A percentile compares a stretch with the other conserved stretches of the same genome.
phyloP scores from a whole-genome alignment of 2,888 invertebrate species.

The Beris morrisii region DNA sequence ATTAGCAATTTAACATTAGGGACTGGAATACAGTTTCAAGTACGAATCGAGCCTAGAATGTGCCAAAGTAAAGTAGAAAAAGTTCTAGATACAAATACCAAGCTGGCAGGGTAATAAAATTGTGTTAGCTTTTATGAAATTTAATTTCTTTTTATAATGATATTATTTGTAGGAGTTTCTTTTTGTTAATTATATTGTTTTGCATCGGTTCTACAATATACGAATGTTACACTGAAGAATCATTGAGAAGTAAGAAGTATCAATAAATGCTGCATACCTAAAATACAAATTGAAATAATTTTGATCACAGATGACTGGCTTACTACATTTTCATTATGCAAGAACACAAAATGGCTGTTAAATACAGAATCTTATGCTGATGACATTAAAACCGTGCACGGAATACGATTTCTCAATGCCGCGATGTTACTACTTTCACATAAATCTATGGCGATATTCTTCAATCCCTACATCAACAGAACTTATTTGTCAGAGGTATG shows the following conservation, averaged over 20 bases:
- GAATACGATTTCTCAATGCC: slow-evolving; percentile 68
- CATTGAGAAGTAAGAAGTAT: slow-evolving; percentile 47
- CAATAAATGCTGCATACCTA: slow-evolving; percentile 33
- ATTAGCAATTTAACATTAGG: slow-evolving; percentile 58
- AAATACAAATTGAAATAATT: not conserved
- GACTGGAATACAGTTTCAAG: slow-evolving; percentile 62
- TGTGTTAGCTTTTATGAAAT: no score
- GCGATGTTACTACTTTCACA: slow-evolving; percentile 65
- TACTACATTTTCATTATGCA: slow-evolving; percentile 64
- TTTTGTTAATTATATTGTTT: slow-evolving; percentile 55
- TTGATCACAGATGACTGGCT: slow-evolving; percentile 58
- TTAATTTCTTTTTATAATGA: not conserved
- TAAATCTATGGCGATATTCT: slow-evolving; percentile 72
- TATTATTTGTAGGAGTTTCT: slow-evolving; percentile 54
- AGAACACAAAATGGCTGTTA: slow-evolving; percentile 61
- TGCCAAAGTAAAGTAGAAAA: slow-evolving; percentile 59
- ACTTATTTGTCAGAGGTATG: slow-evolving; percentile 67
- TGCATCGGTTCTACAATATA: slow-evolving; percentile 51
- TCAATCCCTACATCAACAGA: slow-evolving; percentile 67
- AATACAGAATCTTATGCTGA: slow-evolving; percentile 57
- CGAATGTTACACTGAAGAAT: slow-evolving; percentile 45
- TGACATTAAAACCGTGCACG: slow-evolving; percentile 67
- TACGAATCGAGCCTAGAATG: slow-evolving; percentile 64
- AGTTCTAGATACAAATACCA: slow-evolving; percentile 57
- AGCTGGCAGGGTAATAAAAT: slow-evolving; percentile 57